Evolutionary conservation across 2,113 vertebrate genomes (phyloP).

Genomic region (Anguilla rostrata): DNA sequence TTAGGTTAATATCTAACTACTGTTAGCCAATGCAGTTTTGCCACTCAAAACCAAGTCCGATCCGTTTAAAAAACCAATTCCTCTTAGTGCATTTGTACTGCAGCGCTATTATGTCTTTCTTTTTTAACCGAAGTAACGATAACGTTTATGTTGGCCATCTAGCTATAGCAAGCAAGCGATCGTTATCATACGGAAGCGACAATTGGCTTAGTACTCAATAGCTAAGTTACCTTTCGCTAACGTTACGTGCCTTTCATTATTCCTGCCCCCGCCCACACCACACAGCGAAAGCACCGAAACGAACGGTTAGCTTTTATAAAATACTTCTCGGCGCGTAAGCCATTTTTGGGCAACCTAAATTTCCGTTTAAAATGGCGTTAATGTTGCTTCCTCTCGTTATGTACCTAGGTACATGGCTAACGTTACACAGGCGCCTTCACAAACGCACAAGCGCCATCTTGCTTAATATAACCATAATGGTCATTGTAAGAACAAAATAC

Average conservation of each 20-base stretch:
- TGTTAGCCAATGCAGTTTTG: no score
- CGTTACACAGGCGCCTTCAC: conserved; percentile 33
- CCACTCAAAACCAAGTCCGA: no score
- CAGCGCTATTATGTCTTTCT: not conserved
- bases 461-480: conserved; percentile 29
- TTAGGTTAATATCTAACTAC: no score
- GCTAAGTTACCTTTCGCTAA: not conserved
- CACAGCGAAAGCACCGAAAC: not conserved
- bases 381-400: not conserved
- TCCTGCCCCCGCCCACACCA: conserved; percentile 47
- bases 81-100: not conserved
- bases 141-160: not conserved
- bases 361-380: conserved; percentile 7
- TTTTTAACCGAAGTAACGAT: not conserved
- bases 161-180: not conserved
- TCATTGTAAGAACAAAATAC: not conserved
- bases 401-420: not conserved
- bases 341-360: not conserved
- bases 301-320: not conserved
- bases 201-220: not conserved
- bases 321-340: not conserved
- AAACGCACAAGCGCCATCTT: conserved; percentile 66
- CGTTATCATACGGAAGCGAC: not conserved
- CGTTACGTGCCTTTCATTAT: not conserved
- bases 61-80: no score